Base-by-base conservation (phyloP, 2,888 invertebrate species). In the Nebria brevicollis region DNA sequence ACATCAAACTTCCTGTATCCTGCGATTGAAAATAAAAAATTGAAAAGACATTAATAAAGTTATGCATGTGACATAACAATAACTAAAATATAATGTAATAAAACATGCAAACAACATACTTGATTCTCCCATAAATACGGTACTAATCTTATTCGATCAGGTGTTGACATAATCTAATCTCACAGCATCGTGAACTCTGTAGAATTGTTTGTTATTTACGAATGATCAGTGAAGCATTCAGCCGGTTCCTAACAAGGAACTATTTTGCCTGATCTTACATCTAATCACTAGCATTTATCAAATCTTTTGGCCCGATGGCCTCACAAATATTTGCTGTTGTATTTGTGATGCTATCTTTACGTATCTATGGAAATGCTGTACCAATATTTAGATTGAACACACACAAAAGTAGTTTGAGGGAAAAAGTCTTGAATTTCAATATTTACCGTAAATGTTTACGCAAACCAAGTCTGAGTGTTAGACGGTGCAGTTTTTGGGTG, bases 361-460 rank as follows among this genome's bases (percentile, higher is more conserved):
- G 26, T 25, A 81, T 81, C 81, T 81, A 72, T 77, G 66, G 73
- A 76, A 81, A 77, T 75, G 72, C 75, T 82, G 64, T 72, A 72
- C 78, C 82, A 73, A 76, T 76, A 82, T 82, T 82, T 82, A 82
- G 78, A 78, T 73, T 79, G 20, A 54, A 54, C 25, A 74, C 66
- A 81, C 75, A 82, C 77, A 82, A 78, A 81, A 77, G 82, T 73
- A 79, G 78, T 76, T 83, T 82, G 78, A 74, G 74, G 79, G 75
- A 77, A 80, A 74, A 82, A 77, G 81, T 79, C 82, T 82, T 82
- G 78, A 83, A 73, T 81, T 81, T 81, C 81, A 81, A 81, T 81
- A 81, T 81, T 81, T 81, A 81, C 81, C 42, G 77, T 81, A 76
- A 81, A 81, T 81, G 81, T 81, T 81, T 81, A 81, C 81, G 81